These are phyloP conservation scores for Latrodectus geometricus DNA, from an alignment of 1,140 invertebrate species.

Conservation along the genomic window DNA sequence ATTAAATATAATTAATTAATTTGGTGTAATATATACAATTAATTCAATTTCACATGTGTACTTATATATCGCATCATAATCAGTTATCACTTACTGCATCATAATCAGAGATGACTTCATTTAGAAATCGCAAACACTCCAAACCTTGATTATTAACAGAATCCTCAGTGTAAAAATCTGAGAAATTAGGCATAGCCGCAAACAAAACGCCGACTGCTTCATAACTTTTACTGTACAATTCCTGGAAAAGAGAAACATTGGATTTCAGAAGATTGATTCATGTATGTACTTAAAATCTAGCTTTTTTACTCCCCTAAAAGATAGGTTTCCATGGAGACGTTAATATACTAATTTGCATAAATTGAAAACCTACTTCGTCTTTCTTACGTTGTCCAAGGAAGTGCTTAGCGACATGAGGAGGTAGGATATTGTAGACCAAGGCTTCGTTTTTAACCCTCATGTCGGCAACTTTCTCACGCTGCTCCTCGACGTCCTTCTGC, in stretches of 20 bases:
- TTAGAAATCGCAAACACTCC: conserved; percentile 94
- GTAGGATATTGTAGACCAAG: conserved; percentile 78
- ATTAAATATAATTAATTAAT: too few species aligned
- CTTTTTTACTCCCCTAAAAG: too few species aligned
- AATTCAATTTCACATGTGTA: too few species aligned
- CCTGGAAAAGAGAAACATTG: conserved; percentile 72
- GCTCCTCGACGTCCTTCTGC: conserved; percentile 79
- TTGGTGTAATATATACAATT: too few species aligned
- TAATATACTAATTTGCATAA: not conserved
- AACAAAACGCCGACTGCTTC: conserved; percentile 92
- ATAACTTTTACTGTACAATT: conserved; percentile 93
- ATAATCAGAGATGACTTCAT: conserved; percentile 98
- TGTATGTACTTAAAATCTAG: too few species aligned
- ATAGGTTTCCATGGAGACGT: not conserved
- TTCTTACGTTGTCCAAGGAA: conserved; percentile 79
- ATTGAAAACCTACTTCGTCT: conserved; percentile 65
- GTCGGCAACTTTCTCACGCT: conserved; percentile 85
- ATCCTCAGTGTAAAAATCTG: conserved; percentile 95
- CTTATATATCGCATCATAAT: too few species aligned
- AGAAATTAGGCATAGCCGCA: conserved; percentile 95
- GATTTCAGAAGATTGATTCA: too few species aligned
- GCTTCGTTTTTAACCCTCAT: conserved; percentile 89
- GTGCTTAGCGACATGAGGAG: conserved; percentile 90
- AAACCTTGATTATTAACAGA: conserved; percentile 96
- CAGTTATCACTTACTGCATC: conserved; percentile 80